phyloP scores from a whole-genome alignment of 2,797 vertebrate species.

The Pitangus sulphuratus region DNA sequence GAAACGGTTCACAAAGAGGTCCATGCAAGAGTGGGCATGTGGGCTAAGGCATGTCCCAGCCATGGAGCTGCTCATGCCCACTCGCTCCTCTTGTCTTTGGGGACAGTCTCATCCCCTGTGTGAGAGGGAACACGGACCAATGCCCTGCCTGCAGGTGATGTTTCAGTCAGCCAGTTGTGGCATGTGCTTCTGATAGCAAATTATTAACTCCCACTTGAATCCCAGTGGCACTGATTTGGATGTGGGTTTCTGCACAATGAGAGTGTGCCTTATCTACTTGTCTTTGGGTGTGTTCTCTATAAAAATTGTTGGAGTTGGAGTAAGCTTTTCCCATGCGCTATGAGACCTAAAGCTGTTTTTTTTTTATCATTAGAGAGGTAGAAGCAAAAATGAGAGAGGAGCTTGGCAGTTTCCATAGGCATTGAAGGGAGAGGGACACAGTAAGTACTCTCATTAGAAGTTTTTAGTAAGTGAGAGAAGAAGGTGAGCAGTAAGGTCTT shows the following conservation, averaged over 20 bases:
- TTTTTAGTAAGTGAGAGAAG: neutral
- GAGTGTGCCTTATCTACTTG: neutral
- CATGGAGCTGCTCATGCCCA: rapidly evolving
- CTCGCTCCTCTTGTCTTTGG: rapidly evolving
- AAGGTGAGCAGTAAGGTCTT: neutral
- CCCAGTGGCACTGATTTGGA: neutral
- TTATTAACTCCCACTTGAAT: neutral
- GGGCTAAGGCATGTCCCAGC: neutral
- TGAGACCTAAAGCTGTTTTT: neutral
- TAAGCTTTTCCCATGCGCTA: neutral
- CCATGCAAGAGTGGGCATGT: rapidly evolving
- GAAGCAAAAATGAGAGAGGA: neutral
- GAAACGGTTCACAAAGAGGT: neutral
- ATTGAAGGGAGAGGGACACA: neutral
- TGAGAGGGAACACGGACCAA: rapidly evolving
- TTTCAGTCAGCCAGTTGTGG: neutral
- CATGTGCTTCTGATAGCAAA: neutral
- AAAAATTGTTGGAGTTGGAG: neutral
- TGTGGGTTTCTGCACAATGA: neutral
- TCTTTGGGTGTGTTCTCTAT: neutral
- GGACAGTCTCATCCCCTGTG: neutral
- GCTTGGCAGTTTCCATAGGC: neutral
- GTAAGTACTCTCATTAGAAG: rapidly evolving
- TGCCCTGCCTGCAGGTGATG: neutral
- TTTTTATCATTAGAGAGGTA: neutral